Evolutionary conservation across 2,113 vertebrate genomes (phyloP).

Genomic region (Dipodomys merriami): DNA sequence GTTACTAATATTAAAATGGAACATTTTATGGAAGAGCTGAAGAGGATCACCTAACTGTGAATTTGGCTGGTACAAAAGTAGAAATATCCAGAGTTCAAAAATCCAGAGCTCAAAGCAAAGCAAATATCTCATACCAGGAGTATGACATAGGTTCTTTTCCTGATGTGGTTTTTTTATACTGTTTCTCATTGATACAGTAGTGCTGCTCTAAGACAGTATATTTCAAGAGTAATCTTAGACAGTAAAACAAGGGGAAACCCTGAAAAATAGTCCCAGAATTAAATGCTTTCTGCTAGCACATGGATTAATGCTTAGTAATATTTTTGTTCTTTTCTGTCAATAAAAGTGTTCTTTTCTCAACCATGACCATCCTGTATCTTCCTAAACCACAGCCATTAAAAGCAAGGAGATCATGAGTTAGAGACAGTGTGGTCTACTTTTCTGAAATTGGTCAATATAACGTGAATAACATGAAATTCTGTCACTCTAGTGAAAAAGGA

Average conservation of each 20-base stretch:
- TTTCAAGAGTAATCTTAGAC: background rate
- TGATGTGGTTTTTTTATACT: background rate
- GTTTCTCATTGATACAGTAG: background rate
- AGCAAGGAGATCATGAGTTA: background rate
- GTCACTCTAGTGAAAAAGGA: constrained; percentile 46
- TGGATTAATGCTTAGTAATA: background rate
- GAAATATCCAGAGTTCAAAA: background rate
- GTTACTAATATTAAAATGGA: background rate
- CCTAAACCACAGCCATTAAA: background rate
- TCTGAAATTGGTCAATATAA: constrained; percentile 64
- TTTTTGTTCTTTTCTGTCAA: background rate
- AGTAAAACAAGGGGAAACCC: background rate
- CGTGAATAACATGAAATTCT: constrained; percentile 51
- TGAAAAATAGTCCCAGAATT: background rate
- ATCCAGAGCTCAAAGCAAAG: background rate
- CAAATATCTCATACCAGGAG: background rate
- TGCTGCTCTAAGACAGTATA: background rate
- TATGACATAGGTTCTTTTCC: background rate
- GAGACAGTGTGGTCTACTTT: background rate
- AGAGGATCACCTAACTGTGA: background rate
- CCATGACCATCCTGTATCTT: background rate
- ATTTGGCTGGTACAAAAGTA: background rate
- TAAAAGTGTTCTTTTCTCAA: background rate
- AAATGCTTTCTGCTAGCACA: background rate
- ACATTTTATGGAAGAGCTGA: background rate